Conservation (phyloP, 2,888 invertebrate species). For the Catocala nupta region DNA sequence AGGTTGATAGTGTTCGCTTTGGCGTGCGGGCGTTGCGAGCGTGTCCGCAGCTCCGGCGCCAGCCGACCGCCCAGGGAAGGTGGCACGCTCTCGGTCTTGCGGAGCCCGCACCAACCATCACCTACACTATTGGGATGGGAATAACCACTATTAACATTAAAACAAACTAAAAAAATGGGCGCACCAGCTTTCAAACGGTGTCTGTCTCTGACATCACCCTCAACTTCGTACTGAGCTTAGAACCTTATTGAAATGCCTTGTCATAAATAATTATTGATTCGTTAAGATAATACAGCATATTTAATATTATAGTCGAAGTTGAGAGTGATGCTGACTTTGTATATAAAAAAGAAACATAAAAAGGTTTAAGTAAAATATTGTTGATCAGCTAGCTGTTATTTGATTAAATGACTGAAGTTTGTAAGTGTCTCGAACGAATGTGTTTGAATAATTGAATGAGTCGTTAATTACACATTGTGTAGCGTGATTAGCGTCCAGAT, state of each 20-base stretch:
- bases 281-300: no score
- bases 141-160: constrained; percentile 63
- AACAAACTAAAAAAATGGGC: constrained; percentile 67
- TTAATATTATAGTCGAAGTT: no score
- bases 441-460: no score
- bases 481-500: not conserved
- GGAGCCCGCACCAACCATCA: constrained; percentile 77
- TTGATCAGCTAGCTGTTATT: no score
- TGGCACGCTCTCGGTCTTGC: constrained; percentile 81
- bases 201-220: constrained; percentile 31
- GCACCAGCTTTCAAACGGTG: constrained; percentile 60
- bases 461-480: not conserved
- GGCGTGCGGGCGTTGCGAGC: constrained; percentile 78
- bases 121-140: constrained; percentile 75
- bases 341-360: no score
- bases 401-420: no score
- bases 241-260: not conserved
- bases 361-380: no score
- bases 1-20: constrained; percentile 89
- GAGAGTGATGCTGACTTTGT: no score
- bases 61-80: constrained; percentile 73
- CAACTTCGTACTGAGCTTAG: constrained; percentile 11
- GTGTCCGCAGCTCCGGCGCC: constrained; percentile 71
- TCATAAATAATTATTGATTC: no score
- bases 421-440: no score